phyloP scores from a whole-genome alignment of 2,113 vertebrate species.

The Tonatia bakeri region DNA sequence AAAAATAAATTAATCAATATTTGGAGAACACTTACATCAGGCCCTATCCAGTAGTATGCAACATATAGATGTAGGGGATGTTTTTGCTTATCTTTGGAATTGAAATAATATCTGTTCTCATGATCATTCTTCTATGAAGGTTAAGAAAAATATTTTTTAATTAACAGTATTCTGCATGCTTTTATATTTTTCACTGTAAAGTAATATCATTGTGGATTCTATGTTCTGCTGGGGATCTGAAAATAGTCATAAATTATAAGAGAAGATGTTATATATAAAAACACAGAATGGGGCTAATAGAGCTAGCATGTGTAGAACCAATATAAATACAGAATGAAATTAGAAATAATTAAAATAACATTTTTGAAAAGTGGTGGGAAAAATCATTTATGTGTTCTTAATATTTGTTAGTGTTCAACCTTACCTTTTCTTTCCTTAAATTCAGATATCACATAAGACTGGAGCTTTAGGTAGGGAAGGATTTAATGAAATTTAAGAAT shows the following conservation, averaged over 20 bases:
- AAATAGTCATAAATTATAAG: background rate
- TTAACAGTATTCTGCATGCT: background rate
- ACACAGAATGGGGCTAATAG: background rate
- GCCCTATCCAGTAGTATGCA: background rate
- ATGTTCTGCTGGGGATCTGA: background rate
- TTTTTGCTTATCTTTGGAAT: background rate
- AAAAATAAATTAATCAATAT: background rate
- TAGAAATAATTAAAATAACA: background rate
- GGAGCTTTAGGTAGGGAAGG: background rate
- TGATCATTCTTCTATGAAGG: background rate
- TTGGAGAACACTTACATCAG: background rate
- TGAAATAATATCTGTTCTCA: background rate
- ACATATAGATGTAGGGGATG: background rate
- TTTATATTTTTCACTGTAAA: background rate
- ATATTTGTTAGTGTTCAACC: background rate
- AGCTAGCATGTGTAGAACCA: background rate
- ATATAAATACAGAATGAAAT: background rate
- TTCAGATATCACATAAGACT: background rate
- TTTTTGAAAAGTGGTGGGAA: background rate
- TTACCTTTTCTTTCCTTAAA: background rate
- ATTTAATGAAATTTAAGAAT: background rate
- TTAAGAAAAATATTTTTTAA: background rate
- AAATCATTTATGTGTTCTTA: background rate
- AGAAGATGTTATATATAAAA: background rate
- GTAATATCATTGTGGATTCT: background rate